Evolutionary conservation across 2,797 vertebrate genomes (phyloP).

Genomic region (Channallabes apus): DNA sequence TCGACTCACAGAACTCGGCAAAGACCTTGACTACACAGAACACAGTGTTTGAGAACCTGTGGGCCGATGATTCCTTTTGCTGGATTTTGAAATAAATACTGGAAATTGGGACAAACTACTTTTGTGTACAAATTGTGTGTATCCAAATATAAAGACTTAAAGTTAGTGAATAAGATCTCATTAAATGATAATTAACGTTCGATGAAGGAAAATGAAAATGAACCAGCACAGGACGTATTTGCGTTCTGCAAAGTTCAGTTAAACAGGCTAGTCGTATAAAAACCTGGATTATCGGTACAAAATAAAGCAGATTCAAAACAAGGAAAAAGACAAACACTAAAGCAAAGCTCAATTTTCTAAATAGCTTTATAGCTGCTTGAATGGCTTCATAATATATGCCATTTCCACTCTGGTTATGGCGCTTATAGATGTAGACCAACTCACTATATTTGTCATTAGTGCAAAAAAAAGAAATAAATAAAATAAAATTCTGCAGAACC

Average conservation of each 20-base stretch:
- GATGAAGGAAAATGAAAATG: background rate
- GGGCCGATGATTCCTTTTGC: slow-evolving; percentile 73
- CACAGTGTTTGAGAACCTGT: slow-evolving; percentile 64
- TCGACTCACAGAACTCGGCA: slow-evolving; percentile 61
- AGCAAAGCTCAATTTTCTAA: slow-evolving; percentile 67
- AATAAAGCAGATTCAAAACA: slow-evolving; percentile 49
- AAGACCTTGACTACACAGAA: slow-evolving; percentile 67
- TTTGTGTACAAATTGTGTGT: slow-evolving; percentile 26
- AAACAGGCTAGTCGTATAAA: slow-evolving; percentile 14
- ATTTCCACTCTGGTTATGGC: slow-evolving; percentile 70
- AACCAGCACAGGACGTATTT: background rate
- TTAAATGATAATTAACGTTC: background rate
- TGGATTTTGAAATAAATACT: background rate
- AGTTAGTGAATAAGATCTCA: background rate
- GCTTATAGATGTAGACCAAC: slow-evolving; percentile 71
- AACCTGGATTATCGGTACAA: slow-evolving; percentile 13
- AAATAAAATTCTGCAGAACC: slow-evolving; percentile 67
- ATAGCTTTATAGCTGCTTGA: slow-evolving; percentile 70
- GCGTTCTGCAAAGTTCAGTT: slow-evolving; percentile 2
- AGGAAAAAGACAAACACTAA: slow-evolving; percentile 66
- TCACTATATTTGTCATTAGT: slow-evolving; percentile 76
- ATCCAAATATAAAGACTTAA: background rate
- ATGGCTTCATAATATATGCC: slow-evolving; percentile 73
- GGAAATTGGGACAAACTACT: slow-evolving; percentile 16
- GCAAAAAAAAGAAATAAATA: slow-evolving; percentile 33